A percentile compares a stretch with the other conserved stretches of the same genome.
These are phyloP conservation scores for Neuroscelio doddi DNA, from an alignment of 2,888 invertebrate genomes.

Conservation along the genomic window DNA sequence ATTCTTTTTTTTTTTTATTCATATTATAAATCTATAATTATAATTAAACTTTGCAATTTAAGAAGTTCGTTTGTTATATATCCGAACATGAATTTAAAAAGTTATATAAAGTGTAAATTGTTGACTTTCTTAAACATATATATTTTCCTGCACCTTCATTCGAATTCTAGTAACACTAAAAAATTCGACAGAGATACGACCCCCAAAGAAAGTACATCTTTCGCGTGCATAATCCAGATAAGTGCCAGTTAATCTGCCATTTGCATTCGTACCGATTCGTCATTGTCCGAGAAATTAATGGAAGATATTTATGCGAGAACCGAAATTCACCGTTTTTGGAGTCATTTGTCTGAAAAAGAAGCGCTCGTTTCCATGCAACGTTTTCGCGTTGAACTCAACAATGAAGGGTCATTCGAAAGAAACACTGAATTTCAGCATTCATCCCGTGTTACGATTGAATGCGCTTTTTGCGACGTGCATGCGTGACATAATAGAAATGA, in stretches of 20 bases:
- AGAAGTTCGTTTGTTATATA: too few relatives aligned
- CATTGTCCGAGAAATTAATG: constrained; percentile 10
- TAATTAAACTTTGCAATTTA: too few relatives aligned
- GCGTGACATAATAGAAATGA: constrained; percentile 32
- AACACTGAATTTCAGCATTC: constrained; percentile 34
- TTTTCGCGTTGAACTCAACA: constrained; percentile 26
- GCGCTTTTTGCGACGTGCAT: constrained; percentile 8
- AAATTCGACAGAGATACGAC: too few relatives aligned
- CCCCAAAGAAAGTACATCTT: constrained; percentile 28
- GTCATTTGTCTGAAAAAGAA: constrained; percentile 16
- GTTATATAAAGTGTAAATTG: too few relatives aligned
- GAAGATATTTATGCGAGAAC: background rate
- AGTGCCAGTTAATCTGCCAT: constrained; percentile 42
- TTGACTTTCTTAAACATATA: too few relatives aligned
- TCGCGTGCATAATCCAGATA: constrained; percentile 27
- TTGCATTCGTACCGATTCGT: constrained; percentile 43
- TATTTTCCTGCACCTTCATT: constrained; percentile 26
- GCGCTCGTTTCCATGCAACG: constrained; percentile 49
- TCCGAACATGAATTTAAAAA: too few relatives aligned
- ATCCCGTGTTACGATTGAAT: constrained; percentile 24
- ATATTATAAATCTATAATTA: too few relatives aligned
- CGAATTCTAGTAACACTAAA: constrained; percentile 31
- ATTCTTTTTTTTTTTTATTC: too few relatives aligned
- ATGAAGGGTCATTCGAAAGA: constrained; percentile 14
- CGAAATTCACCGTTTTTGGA: constrained; percentile 37